Evolutionary conservation across 2,888 invertebrate genomes (phyloP).

Genomic region (Chironomus riparius): DNA sequence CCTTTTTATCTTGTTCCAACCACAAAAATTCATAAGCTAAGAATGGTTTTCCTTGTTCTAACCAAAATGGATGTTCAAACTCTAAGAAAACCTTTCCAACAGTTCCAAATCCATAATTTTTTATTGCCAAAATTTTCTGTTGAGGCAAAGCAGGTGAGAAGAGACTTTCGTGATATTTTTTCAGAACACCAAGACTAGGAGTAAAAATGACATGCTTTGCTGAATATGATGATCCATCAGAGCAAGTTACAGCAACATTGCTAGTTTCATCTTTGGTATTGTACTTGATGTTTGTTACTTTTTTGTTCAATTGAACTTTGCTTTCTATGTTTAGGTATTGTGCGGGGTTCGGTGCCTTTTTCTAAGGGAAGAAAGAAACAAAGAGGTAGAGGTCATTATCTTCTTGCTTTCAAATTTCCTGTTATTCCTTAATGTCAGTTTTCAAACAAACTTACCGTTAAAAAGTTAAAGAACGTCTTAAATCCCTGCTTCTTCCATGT

Average conservation of each 20-base stretch:
- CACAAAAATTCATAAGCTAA: slow-evolving; percentile 43
- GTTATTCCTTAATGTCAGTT: too few species aligned
- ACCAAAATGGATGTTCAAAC: slow-evolving; percentile 53
- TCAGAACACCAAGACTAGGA: slow-evolving; percentile 52
- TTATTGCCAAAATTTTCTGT: slow-evolving; percentile 44
- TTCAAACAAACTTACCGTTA: too few species aligned
- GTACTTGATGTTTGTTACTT: slow-evolving; percentile 24
- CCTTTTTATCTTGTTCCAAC: slow-evolving; percentile 43
- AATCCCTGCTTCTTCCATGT: too few species aligned
- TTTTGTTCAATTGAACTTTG: slow-evolving; percentile 29
- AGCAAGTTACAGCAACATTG: slow-evolving; percentile 32
- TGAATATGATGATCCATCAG: slow-evolving; percentile 41
- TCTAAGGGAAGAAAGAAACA: background rate
- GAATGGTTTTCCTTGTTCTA: slow-evolving; percentile 34
- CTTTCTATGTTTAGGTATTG: slow-evolving; percentile 31
- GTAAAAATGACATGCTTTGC: slow-evolving; percentile 56
- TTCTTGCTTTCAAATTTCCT: too few species aligned
- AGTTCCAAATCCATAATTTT: slow-evolving; percentile 50
- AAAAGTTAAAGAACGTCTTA: too few species aligned
- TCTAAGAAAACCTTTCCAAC: slow-evolving; percentile 55
- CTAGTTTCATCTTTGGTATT: background rate
- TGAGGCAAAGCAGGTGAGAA: slow-evolving; percentile 47
- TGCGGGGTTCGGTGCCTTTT: background rate
- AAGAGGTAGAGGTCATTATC: too few species aligned
- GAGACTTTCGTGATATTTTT: slow-evolving; percentile 37